Base-by-base conservation (phyloP, 2,888 invertebrate species). In the Plagodis dolabraria region DNA sequence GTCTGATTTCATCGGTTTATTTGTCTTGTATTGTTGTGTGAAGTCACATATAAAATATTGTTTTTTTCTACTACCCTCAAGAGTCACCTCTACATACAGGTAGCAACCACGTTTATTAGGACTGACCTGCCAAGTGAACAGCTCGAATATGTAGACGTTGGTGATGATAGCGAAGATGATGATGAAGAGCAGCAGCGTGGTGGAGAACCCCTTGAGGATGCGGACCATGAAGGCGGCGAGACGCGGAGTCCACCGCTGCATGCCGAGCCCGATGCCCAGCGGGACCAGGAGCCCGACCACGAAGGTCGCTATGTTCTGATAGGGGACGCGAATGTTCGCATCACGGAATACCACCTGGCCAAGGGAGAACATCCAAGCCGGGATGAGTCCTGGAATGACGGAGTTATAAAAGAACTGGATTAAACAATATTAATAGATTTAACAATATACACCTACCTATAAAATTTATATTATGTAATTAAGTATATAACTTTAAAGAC, bases 351-450 rank as follows among this genome's bases (percentile, higher is more conserved):
- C 96, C 45, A 93, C 82, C 72, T 94, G 94, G 0, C 98, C 98
- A 46, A 98, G 92, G 0, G 98, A 97, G 80, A 98, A 97, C 6
- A 98, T 91, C 98, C 98, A 99, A 1, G 97, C 79, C 0, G 98
- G 98, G 94, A 98, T 97, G 92, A 97, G 96, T 45, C 89, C 96
- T 96, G 89, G 2, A 89, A 64, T 5, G 56, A 46, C 40, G 8
- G 9, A 7, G 22, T 33, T 22, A 22, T 22, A n/a, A n/a, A n/a
- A 35, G 35, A 35, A 7, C 35, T 6, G 5, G 35, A 7, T 35
- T 35, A 35, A 6, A 35, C 5, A 35, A 35, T 35, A 7, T 33
- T 8, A n/a, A 5, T 42, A n/a, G n/a, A n/a, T n/a, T n/a, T n/a
- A n/a, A n/a, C n/a, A n/a, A n/a, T n/a, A n/a, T n/a, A n/a, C n/a